These are phyloP conservation scores for Rugalucina vietnamica DNA, from an alignment of 2,888 invertebrate species.

Conservation along the genomic window DNA sequence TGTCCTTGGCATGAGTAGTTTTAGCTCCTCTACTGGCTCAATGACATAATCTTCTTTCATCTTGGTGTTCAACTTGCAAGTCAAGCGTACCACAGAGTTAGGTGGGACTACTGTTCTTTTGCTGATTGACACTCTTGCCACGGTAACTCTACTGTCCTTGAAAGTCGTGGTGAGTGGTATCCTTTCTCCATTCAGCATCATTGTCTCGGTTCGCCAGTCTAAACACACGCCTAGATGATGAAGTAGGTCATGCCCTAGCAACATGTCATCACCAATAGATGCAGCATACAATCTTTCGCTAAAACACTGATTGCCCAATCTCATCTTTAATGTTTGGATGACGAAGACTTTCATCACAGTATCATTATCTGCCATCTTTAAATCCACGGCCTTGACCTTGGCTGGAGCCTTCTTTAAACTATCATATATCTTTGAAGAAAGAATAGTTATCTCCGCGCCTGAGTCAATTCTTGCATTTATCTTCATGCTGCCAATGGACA, in stretches of 20 bases:
- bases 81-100: slow-evolving; percentile 12
- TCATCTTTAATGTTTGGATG: slow-evolving; percentile 15
- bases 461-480: slow-evolving; percentile 30
- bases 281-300: slow-evolving; percentile 28
- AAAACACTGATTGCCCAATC: background rate
- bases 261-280: slow-evolving; percentile 21
- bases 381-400: slow-evolving; percentile 7
- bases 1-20: slow-evolving; percentile 6
- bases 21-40: background rate
- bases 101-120: slow-evolving; percentile 29
- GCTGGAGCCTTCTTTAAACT: slow-evolving; percentile 19
- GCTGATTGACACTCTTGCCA: background rate
- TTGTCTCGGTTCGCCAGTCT: slow-evolving; percentile 15
- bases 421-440: slow-evolving; percentile 26
- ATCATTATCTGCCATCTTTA: slow-evolving; percentile 37
- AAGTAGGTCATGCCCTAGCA: slow-evolving; percentile 11
- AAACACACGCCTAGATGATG: background rate
- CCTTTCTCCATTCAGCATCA: slow-evolving; percentile 27
- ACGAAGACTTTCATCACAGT: slow-evolving; percentile 20
- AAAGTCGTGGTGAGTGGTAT: slow-evolving; percentile 13
- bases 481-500: slow-evolving; percentile 7
- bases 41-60: slow-evolving; percentile 11
- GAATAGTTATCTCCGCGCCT: slow-evolving; percentile 29
- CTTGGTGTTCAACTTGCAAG: background rate
- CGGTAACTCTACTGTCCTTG: background rate